Evolutionary conservation across 2,888 invertebrate species (phyloP).

Genomic region (Limnephilus marmoratus): DNA sequence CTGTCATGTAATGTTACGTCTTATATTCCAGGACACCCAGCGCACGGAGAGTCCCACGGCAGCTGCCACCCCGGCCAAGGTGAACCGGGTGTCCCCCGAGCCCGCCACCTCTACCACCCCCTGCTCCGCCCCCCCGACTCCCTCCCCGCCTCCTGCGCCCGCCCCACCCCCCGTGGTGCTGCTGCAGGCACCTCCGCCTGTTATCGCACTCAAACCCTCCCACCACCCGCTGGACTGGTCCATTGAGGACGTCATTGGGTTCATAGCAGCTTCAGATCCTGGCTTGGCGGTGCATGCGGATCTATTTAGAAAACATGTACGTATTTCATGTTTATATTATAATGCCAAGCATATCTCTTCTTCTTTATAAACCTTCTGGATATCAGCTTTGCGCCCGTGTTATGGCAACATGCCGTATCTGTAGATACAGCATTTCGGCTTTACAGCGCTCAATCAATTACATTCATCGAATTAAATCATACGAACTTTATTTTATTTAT

Average conservation of each 20-base stretch:
- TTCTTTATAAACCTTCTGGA: background rate
- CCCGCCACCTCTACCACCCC: constrained; percentile 84
- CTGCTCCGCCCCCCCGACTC: constrained; percentile 63
- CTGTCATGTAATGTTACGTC: background rate
- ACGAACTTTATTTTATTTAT: no score
- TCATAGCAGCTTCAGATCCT: constrained; percentile 91
- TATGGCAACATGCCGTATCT: no score
- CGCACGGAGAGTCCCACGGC: constrained; percentile 62
- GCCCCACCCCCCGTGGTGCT: constrained; percentile 69
- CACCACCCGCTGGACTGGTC: constrained; percentile 90
- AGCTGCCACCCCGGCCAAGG: constrained; percentile 68
- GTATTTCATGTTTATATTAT: constrained; percentile 70
- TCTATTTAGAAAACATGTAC: constrained; percentile 94
- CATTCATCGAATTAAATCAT: no score
- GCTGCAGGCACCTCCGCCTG: constrained; percentile 69
- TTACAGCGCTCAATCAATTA: no score
- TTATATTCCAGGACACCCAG: constrained; percentile 51
- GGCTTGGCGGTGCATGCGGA: constrained; percentile 92
- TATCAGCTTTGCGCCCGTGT: no score
- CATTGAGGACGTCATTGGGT: constrained; percentile 95
- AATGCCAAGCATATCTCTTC: background rate
- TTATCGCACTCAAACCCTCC: constrained; percentile 73
- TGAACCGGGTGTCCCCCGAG: constrained; percentile 77
- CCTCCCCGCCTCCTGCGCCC: constrained; percentile 70
- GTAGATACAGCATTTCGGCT: no score